Percentiles rank a stretch among this genome's conserved stretches.
Conservation (phyloP, 2,888 invertebrate genomes). For the Caenorhabditis wallacei region DNA sequence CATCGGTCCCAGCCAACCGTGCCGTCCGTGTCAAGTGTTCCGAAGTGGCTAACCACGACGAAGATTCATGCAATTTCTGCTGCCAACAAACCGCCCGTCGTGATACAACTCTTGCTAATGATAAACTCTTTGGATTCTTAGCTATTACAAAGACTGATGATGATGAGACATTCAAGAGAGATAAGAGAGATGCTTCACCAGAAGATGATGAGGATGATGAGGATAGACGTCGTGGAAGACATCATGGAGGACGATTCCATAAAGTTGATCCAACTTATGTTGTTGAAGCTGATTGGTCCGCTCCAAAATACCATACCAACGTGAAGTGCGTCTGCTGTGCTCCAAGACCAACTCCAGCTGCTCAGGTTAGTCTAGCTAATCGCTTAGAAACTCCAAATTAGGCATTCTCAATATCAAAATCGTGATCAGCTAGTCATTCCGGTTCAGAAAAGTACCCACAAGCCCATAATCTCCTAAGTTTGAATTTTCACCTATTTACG, state of each 20-base stretch:
- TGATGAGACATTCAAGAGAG: constrained; percentile 46
- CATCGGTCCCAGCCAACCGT: constrained; percentile 61
- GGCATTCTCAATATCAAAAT: no score
- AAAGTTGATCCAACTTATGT: constrained; percentile 60
- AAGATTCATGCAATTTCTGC: constrained; percentile 76
- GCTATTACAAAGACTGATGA: constrained; percentile 57
- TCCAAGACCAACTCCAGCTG: constrained; percentile 56
- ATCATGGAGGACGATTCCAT: constrained; percentile 14
- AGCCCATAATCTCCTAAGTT: no score
- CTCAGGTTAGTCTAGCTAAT: constrained; percentile 16
- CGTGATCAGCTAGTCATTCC: no score
- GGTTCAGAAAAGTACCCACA: no score
- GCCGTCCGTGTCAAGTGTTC: constrained; percentile 76
- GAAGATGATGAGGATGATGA: constrained; percentile 51
- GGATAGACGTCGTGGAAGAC: constrained; percentile 25
- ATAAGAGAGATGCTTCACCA: constrained; percentile 25
- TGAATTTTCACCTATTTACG: no score
- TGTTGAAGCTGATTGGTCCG: constrained; percentile 57
- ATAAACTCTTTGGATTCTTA: constrained; percentile 69
- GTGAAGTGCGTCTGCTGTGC: constrained; percentile 75
- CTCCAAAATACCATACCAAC: constrained; percentile 59
- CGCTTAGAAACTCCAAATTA: background rate
- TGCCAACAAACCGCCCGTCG: constrained; percentile 77
- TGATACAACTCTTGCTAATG: constrained; percentile 70
- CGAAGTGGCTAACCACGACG: constrained; percentile 75